Conservation (phyloP, 2,797 vertebrate species). For the Sternotherus odoratus region DNA sequence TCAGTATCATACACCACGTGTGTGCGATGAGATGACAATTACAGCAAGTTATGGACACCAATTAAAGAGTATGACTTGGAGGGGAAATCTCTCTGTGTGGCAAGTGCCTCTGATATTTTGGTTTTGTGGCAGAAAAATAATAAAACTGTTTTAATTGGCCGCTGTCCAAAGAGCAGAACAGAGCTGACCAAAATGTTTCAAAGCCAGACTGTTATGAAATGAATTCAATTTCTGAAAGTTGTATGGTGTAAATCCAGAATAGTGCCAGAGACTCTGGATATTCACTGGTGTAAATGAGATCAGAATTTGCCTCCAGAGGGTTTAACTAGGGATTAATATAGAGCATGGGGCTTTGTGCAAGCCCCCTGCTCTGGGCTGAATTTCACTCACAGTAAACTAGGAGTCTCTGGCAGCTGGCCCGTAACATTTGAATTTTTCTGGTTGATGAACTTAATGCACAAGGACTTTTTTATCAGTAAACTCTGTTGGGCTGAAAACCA, state of each 20-base stretch:
- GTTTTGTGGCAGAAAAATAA: constrained; percentile 43
- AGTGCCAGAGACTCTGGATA: not conserved
- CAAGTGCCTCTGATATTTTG: not conserved
- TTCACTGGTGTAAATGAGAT: not conserved
- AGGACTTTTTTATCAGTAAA: constrained; percentile 61
- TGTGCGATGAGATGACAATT: not conserved
- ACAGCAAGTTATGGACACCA: not conserved
- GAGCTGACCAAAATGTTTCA: not conserved
- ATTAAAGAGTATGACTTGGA: not conserved
- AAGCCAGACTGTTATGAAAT: not conserved
- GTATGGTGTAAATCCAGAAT: not conserved
- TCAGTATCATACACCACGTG: not conserved
- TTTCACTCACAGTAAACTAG: constrained; percentile 49
- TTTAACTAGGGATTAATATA: not conserved
- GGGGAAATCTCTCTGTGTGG: not conserved
- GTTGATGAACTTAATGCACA: constrained; percentile 46
- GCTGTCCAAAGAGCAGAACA: constrained; percentile 14
- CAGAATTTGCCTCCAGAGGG: not conserved
- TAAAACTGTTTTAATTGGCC: not conserved
- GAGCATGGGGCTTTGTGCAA: not conserved
- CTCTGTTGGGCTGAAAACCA: constrained; percentile 37
- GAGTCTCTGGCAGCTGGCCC: constrained; percentile 35
- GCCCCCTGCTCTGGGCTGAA: constrained; percentile 29
- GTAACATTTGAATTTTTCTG: constrained; percentile 65
- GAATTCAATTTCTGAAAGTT: not conserved